Base-by-base conservation (phyloP, 2,113 vertebrate species). In the Aphyosemion australe region DNA sequence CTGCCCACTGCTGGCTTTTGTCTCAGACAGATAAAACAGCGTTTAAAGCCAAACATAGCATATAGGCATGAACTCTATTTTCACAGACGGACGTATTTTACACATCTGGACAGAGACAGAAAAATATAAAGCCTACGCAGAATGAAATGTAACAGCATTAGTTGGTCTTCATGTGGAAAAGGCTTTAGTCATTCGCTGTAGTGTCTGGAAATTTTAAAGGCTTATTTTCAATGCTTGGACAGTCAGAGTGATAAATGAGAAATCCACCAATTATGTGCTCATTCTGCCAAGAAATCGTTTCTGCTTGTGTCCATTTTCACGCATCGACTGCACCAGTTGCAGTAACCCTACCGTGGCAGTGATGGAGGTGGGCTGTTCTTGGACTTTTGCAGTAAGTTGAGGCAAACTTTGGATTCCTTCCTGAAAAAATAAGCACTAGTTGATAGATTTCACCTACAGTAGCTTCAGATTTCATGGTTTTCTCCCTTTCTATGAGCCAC, bases 61-160 rank as follows among this genome's bases (percentile, higher is more conserved):
- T 74, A 80, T 79, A 48, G 71, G 59, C 63, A 65, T 45, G 45
- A 45, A 59, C 46, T 69, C 68, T 63, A 56, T 20, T 57, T 46
- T 82, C 41, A 54, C 52, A 63, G 57, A 12, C 21, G 47, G 50
- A 61, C 69, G 54, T 46, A 62, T 54, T 60, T 57, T 32, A 61
- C 8, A 2, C 20, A 15, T 48, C 50, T 32, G 43, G 32, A 60
- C 19, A 60, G 48, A 65, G 51, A 52, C 1, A 21, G 49, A 32
- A 50, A 26, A 31, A 70, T 50, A 52, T 53, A 45, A 16, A 47
- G n/a, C n/a, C n/a, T n/a, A 10, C n/a, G 20, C 1, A 32, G 43
- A n/a, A 1, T 6, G 15, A 62, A 61, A 14, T 42, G 31, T 26
- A 65, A 69, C 26, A 26, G 5, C 47, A 58, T 15, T 51, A 43